Conservation (phyloP, 2,888 invertebrate species). For the Tetranychus piercei region DNA sequence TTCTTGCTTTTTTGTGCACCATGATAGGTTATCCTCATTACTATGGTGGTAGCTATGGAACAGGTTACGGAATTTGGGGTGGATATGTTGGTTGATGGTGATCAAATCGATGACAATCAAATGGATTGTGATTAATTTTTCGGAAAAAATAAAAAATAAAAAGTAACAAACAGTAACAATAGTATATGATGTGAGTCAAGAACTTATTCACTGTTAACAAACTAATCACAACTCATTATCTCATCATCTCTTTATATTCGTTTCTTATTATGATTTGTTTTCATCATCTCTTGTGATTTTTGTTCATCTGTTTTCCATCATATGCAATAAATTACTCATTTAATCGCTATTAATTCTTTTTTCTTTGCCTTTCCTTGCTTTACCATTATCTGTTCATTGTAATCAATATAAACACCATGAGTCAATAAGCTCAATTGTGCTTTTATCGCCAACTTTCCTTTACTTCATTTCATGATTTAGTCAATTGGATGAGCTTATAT, state of each 20-base stretch:
- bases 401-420: not conserved
- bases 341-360: not conserved
- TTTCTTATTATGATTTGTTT: not conserved
- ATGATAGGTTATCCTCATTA: not conserved
- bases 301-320: not conserved
- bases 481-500: not conserved
- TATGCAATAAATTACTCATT: not conserved
- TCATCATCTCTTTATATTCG: not conserved
- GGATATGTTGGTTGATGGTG: not conserved
- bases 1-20: not conserved
- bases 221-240: not conserved
- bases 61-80: not conserved
- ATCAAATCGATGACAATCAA: not conserved
- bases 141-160: not conserved
- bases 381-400: not conserved
- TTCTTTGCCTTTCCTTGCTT: not conserved
- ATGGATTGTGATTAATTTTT: not conserved
- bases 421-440: not conserved
- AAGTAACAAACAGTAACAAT: not conserved
- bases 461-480: not conserved
- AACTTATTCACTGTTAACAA: not conserved
- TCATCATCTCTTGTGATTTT: not conserved
- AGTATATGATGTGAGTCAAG: not conserved
- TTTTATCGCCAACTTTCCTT: not conserved
- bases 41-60: not conserved